Evolutionary conservation across 2,797 vertebrate species (phyloP).

Genomic region (Sebastes kiyomatsui): DNA sequence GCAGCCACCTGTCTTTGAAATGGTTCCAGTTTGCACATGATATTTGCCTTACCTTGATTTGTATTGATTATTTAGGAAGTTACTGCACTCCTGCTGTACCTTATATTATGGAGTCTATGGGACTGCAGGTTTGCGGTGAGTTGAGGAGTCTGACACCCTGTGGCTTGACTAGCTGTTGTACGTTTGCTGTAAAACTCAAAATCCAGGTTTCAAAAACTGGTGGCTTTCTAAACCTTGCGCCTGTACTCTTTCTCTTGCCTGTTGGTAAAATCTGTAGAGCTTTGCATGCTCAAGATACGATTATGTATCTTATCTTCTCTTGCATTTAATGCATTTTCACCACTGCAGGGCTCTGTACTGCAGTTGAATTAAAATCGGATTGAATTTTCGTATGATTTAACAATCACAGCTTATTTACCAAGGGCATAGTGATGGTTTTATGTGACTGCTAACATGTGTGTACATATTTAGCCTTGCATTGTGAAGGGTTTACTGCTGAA

Average conservation of each 20-base stretch:
- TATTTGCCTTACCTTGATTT: conserved; percentile 84
- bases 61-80: conserved; percentile 90
- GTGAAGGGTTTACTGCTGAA: conserved; percentile 36
- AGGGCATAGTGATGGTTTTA: conserved; percentile 60
- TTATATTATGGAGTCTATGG: conserved; percentile 88
- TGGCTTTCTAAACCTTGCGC: conserved; percentile 84
- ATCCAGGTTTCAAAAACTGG: conserved; percentile 81
- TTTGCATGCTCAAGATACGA: conserved; percentile 86
- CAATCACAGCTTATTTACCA: conserved; percentile 46
- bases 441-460: conserved; percentile 65
- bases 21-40: conserved; percentile 62
- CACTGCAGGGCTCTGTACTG: conserved; percentile 58
- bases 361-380: conserved; percentile 42
- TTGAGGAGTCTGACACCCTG: conserved; percentile 80
- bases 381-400: conserved; percentile 53
- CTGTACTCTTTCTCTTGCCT: conserved; percentile 82
- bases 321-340: conserved; percentile 77
- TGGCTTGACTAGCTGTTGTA: conserved; percentile 80
- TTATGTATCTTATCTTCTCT: conserved; percentile 72
- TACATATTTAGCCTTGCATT: conserved; percentile 40
- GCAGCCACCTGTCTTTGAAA: conserved; percentile 68
- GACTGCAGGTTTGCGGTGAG: conserved; percentile 90
- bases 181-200: conserved; percentile 82
- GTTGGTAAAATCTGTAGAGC: conserved; percentile 81
- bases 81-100: conserved; percentile 89